These are phyloP conservation scores for Calvadosia cruxmelitensis DNA, from an alignment of 30 jellyfish, hydroid and myxozoan species.

Conservation along the genomic window DNA sequence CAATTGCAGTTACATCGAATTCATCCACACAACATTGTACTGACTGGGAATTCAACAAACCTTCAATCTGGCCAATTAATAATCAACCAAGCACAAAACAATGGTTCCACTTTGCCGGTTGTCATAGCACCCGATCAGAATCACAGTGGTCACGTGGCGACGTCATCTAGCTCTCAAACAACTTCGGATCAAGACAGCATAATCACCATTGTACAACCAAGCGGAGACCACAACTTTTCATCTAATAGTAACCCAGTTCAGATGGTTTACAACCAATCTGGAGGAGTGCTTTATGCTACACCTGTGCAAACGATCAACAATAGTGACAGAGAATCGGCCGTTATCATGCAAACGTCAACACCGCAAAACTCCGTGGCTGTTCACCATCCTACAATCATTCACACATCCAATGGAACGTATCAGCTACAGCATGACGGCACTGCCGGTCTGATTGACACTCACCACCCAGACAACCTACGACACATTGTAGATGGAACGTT, in stretches of 20 bases:
- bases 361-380: slow-evolving; percentile 15
- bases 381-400: slow-evolving; percentile 37
- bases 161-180: slow-evolving; percentile 11
- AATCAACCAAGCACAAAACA: slow-evolving; percentile 41
- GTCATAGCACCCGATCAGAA: slow-evolving; percentile 37
- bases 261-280: slow-evolving; percentile 64
- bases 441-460: not conserved
- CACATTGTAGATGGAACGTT: not conserved
- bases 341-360: too few species aligned
- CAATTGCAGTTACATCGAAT: slow-evolving; percentile 86
- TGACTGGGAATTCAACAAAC: slow-evolving; percentile 66
- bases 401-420: slow-evolving; percentile 6
- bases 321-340: not conserved
- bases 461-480: not conserved
- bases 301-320: slow-evolving; percentile 13
- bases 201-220: slow-evolving; percentile 35
- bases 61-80: slow-evolving; percentile 72
- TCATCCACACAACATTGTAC: slow-evolving; percentile 90
- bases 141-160: slow-evolving; percentile 1
- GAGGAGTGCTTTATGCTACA: slow-evolving; percentile 56
- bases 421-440: not conserved
- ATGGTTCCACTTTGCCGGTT: slow-evolving; percentile 26
- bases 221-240: slow-evolving; percentile 25
- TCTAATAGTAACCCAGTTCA: slow-evolving; percentile 55
- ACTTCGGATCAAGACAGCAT: slow-evolving; percentile 41